Evolutionary conservation across 2,113 vertebrate genomes (phyloP).

Genomic region (Catharus bicknelli): DNA sequence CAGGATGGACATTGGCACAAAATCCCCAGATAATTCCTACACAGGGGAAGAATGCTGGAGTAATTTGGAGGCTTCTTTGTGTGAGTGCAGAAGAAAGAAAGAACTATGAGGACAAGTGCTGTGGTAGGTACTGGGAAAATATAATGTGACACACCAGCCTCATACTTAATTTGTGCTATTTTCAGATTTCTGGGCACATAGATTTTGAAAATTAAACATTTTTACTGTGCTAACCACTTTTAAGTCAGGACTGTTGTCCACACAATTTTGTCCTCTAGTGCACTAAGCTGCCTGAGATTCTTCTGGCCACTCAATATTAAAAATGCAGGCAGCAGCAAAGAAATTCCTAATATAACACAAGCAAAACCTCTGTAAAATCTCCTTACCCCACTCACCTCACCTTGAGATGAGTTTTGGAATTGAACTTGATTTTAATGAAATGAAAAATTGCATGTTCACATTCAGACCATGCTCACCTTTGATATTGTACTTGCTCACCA

Average conservation of each 20-base stretch:
- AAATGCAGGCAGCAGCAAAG: neutral
- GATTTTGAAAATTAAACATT: neutral
- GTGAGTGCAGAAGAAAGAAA: neutral
- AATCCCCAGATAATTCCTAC: neutral
- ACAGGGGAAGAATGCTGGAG: neutral
- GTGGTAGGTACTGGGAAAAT: neutral
- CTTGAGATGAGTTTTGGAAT: neutral
- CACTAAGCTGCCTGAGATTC: neutral
- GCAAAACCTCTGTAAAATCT: neutral
- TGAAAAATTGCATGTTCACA: neutral
- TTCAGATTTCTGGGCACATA: neutral
- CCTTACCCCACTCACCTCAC: neutral
- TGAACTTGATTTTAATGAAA: conserved; percentile 6
- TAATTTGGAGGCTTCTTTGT: neutral
- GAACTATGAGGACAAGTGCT: neutral
- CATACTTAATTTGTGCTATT: neutral
- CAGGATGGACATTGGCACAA: neutral
- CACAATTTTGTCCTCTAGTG: neutral
- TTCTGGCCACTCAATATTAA: neutral
- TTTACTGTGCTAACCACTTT: neutral
- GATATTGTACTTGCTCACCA: neutral
- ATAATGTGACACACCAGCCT: neutral
- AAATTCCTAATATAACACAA: neutral
- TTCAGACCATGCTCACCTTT: neutral
- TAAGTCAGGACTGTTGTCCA: neutral